Evolutionary conservation across 2,113 vertebrate genomes (phyloP), one percentile per base, ranked within the genome.

Genomic region (Hippoglossus stenolepis): DNA sequence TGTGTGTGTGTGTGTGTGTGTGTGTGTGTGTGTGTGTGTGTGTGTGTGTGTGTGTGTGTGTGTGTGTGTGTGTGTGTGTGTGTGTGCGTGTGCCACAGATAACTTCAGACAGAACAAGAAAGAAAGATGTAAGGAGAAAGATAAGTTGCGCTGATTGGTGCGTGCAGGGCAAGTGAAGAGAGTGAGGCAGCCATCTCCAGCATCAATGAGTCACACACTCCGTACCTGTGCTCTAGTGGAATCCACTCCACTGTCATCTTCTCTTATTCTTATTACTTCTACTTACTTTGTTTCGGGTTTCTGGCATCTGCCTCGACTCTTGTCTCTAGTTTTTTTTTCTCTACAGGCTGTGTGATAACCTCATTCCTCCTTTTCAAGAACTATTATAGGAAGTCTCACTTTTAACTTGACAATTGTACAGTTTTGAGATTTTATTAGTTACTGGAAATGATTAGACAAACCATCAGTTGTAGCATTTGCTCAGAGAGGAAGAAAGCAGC

Each of bases 171-270:
- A 65, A 31, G 49, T 7, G 54, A 40, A 63, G 18, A 31, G 54
- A 66, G 60, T 3, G 11, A 61, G 54, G 35, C 28, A 51, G 17
- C 18, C 47, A 43, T 80, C 14, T 72, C 45, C 9, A 31, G 59
- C 45, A 75, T 70, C 71, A 77, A 71, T 79, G 67, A 82, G 76
- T 59, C 45, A 75, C 26, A 35, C 26, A 26, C 21, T 73, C 26
- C 6, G 10, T 15, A 15, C 45, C 76, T 20, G 45, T 60, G 53
- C 38, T 54, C 40, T 15, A 10, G 2, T 10, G 51, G 20, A 54
- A 54, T 54, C 51, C 51, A 54, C 51, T 54, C 51, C 21, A 13
- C n/a, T 70, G 23, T 49, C 11, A 13, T 58, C 21, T 11, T 58
- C 24, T 75, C 47, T 7, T 67, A 59, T 38, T 51, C 56, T 64